These are phyloP conservation scores for Merodon equestris DNA, from an alignment of 2,888 invertebrate species.

Conservation along the genomic window DNA sequence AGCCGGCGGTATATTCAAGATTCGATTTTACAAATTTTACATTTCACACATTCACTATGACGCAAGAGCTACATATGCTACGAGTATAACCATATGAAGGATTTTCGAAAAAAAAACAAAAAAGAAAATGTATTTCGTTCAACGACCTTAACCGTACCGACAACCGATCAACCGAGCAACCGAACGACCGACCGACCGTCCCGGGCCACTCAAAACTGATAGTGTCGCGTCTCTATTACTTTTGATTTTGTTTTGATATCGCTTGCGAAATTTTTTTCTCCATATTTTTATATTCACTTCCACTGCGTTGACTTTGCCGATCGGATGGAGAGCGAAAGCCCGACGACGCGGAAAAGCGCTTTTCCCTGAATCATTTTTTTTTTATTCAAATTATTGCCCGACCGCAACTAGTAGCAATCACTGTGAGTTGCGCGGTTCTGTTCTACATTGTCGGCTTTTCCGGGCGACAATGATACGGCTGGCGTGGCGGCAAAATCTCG, in stretches of 20 bases:
- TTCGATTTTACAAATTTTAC: not conserved
- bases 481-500: slow-evolving; percentile 6
- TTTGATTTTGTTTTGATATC: slow-evolving; percentile 47
- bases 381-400: too few relatives aligned
- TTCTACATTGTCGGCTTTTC: slow-evolving; percentile 20
- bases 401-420: not conserved
- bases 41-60: too few relatives aligned
- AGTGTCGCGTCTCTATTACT: slow-evolving; percentile 14
- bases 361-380: slow-evolving; percentile 24
- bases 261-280: slow-evolving; percentile 23
- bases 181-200: slow-evolving; percentile 1
- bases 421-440: slow-evolving; percentile 7
- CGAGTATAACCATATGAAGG: too few relatives aligned
- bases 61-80: not conserved
- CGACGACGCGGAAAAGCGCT: slow-evolving; percentile 15
- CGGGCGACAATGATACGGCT: slow-evolving; percentile 37
- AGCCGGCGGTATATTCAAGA: not conserved
- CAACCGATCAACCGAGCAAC: not conserved
- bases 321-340: slow-evolving; percentile 26
- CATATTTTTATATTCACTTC: slow-evolving; percentile 7
- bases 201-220: slow-evolving; percentile 17
- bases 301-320: slow-evolving; percentile 47
- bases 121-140: not conserved
- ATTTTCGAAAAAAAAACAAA: not conserved
- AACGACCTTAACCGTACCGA: not conserved